A percentile compares a stretch with the other conserved stretches of the same genome.
These are phyloP conservation scores for Fragum whitleyi DNA, from an alignment of 2,888 invertebrate species.

Conservation along the genomic window DNA sequence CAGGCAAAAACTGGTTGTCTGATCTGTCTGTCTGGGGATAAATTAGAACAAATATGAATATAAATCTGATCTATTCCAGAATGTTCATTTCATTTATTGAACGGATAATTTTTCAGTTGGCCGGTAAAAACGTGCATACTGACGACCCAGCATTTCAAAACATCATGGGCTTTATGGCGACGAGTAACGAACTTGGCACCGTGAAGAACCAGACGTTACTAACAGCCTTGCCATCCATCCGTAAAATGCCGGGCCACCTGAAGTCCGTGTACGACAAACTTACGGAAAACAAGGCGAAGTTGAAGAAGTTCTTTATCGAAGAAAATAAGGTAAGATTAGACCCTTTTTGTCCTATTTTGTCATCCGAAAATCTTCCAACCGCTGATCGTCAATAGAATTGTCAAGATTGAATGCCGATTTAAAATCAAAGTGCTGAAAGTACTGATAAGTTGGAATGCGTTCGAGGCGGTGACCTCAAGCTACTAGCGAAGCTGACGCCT, in stretches of 20 bases:
- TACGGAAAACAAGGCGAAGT: constrained; percentile 32
- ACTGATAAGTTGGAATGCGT: no score
- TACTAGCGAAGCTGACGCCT: no score
- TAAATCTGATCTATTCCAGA: no score
- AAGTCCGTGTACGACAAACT: constrained; percentile 55
- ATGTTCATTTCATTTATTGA: no score
- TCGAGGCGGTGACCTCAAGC: no score
- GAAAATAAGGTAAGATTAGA: constrained; percentile 47
- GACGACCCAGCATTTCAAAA: constrained; percentile 40
- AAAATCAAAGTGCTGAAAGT: no score
- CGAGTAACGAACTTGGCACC: constrained; percentile 55
- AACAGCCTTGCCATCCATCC: constrained; percentile 49
- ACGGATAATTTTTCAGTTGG: constrained; percentile 41
- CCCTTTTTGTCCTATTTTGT: not conserved
- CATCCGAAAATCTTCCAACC: no score
- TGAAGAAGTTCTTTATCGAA: constrained; percentile 46
- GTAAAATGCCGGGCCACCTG: constrained; percentile 57
- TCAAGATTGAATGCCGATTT: no score
- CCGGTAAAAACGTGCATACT: constrained; percentile 37
- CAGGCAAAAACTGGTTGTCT: no score
- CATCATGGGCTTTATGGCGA: constrained; percentile 44
- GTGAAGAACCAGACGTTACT: constrained; percentile 62
- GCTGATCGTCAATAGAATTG: no score
- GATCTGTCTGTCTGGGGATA: no score
- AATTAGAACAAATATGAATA: no score